phyloP scores from a whole-genome alignment of 2,113 vertebrate genomes.

The Phyllopteryx taeniolatus region DNA sequence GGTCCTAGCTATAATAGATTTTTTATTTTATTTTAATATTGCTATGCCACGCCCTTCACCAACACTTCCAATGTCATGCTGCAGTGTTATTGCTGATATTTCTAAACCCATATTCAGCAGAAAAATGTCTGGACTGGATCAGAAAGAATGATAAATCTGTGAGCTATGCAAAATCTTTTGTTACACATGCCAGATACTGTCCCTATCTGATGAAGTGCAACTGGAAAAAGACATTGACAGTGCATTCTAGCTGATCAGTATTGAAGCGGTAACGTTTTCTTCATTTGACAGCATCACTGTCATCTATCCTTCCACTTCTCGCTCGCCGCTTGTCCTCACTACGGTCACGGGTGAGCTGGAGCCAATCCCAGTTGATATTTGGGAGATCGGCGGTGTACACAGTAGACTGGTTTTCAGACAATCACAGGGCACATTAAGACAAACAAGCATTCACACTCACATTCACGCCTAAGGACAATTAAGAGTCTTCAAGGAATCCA shows the following conservation, averaged over 20 bases:
- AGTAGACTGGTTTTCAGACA: too few species aligned
- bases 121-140: conserved; percentile 17
- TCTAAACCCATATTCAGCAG: conserved; percentile 24
- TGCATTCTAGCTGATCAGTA: conserved; percentile 16
- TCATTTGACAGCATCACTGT: not conserved
- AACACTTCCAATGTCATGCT: conserved; percentile 6
- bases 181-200: conserved; percentile 13
- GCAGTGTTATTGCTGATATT: conserved; percentile 10
- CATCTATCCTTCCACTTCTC: not conserved
- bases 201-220: conserved; percentile 26
- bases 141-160: conserved; percentile 31
- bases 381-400: too few species aligned
- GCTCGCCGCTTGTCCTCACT: not conserved
- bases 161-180: conserved; percentile 39
- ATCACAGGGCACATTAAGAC: too few species aligned
- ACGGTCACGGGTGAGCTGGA: not conserved
- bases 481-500: too few species aligned
- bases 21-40: not conserved
- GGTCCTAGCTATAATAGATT: not conserved
- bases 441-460: too few species aligned
- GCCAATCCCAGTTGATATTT: not conserved
- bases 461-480: too few species aligned
- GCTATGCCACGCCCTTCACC: not conserved
- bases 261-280: conserved; percentile 9
- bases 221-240: not conserved